These are phyloP conservation scores for Salvelinus namaycush DNA, from an alignment of 2,113 vertebrate species.

Conservation along the genomic window DNA sequence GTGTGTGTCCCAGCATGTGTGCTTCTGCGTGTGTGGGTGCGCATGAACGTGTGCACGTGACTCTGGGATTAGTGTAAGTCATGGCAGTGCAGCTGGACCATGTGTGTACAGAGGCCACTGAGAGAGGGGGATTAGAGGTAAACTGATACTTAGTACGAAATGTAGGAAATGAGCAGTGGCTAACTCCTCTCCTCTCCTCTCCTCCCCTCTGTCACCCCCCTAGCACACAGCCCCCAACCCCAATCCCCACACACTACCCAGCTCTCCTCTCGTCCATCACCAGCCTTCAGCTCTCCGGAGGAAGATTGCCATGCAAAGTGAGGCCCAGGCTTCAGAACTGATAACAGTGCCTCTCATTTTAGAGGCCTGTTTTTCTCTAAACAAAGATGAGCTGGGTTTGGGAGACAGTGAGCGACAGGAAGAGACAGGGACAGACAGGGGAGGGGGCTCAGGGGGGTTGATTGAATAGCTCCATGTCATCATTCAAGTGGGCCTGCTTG, in stretches of 20 bases:
- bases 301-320: conserved; percentile 78
- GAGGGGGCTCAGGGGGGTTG: no score
- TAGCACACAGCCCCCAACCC: neutral
- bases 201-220: neutral
- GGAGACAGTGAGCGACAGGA: conserved; percentile 37
- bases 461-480: no score
- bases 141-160: conserved; percentile 71
- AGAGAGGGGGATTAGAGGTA: conserved; percentile 68
- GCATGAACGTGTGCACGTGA: conserved; percentile 6
- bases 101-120: conserved; percentile 57
- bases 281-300: conserved; percentile 43
- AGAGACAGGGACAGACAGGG: neutral
- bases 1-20: neutral
- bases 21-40: neutral
- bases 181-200: conserved; percentile 39
- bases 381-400: conserved; percentile 70
- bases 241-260: no score
- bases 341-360: conserved; percentile 79
- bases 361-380: conserved; percentile 75
- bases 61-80: conserved; percentile 33
- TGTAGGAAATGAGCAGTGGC: conserved; percentile 66
- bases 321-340: conserved; percentile 64
- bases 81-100: conserved; percentile 58
- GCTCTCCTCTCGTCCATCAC: conserved; percentile 60
- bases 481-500: no score